Evolutionary conservation across 2,888 invertebrate species (phyloP), one percentile per base, ranked within the genome.

Genomic region (Argyresthia goedartella): DNA sequence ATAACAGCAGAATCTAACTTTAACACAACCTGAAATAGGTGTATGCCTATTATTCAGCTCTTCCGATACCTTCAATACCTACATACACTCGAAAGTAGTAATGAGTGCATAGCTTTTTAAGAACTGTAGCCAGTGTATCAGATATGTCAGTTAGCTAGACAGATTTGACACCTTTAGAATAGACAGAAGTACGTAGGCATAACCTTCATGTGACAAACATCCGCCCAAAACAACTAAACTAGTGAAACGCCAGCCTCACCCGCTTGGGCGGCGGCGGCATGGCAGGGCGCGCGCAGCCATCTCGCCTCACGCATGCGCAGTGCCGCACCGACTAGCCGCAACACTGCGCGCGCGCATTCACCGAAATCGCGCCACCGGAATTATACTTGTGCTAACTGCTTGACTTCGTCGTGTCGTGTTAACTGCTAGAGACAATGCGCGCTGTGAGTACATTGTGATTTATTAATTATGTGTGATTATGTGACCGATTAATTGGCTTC

Each of bases 381-480:
- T 25, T 25, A 25, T 25, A 25, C 25, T 50, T 43, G 51, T 54
- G 52, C 42, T 48, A n/a, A 41, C 14, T 54, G 56, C 53, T 55
- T 60, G 65, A 25, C n/a, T n/a, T n/a, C 25, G 25, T 25, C 25
- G 25, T 25, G 25, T 25, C 56, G 57, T 60, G 57, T 60, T 62
- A 61, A 67, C 62, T 61, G 60, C 64, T 64, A 66, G 66, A 78
- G 25, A 80, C 59, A 60, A 82, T 84, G 81, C 77, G 75, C 66
- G 66, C 66, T 69, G 84, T 84, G 70, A 79, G 84, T 85, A 76
- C 61, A 56, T 16, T 59, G 76, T 77, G 77, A 53, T 59, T 62
- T 55, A 62, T 63, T 62, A 44, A 14, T 47, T 55, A 52, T 41
- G 46, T 50, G 13, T 44, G 35, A 43, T 50, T 47, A 47, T 25